These are phyloP conservation scores for Gobio gobio DNA, from an alignment of 2,113 vertebrate species.

Conservation along the genomic window DNA sequence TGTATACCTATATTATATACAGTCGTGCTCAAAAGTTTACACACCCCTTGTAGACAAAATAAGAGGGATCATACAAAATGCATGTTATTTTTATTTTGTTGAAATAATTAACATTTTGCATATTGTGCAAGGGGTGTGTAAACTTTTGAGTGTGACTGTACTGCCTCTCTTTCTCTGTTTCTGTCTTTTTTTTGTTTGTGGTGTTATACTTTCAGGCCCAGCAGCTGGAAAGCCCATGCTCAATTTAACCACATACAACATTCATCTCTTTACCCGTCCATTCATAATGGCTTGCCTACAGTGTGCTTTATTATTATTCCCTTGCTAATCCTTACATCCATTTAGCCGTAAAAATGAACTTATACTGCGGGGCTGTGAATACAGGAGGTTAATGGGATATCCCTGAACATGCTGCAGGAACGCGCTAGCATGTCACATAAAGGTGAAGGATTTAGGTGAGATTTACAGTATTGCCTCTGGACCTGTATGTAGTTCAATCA, in stretches of 20 bases:
- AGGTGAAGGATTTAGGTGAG: conserved; percentile 18
- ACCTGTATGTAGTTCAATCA: not conserved
- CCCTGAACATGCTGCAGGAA: conserved; percentile 11
- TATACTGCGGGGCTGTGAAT: not conserved
- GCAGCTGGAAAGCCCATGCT: conserved; percentile 45
- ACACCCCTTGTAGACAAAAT: no score
- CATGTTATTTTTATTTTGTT: no score
- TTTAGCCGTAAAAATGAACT: conserved; percentile 15
- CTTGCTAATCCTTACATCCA: conserved; percentile 47
- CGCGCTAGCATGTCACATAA: not conserved
- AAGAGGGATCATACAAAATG: no score
- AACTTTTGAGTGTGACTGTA: no score
- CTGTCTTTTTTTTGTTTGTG: conserved; percentile 12
- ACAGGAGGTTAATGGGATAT: conserved; percentile 32
- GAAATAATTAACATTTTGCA: no score
- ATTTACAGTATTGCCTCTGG: conserved; percentile 21
- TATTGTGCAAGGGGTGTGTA: no score
- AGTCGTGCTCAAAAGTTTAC: no score
- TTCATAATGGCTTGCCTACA: conserved; percentile 60
- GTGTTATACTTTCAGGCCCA: conserved; percentile 1
- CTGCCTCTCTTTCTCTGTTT: not conserved
- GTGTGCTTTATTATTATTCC: conserved; percentile 69
- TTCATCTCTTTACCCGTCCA: conserved; percentile 31
- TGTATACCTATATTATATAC: no score
- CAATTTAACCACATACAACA: conserved; percentile 38